Base-by-base conservation (phyloP, 2,113 vertebrate species). In the Sterrhoptilus dennistouni region DNA sequence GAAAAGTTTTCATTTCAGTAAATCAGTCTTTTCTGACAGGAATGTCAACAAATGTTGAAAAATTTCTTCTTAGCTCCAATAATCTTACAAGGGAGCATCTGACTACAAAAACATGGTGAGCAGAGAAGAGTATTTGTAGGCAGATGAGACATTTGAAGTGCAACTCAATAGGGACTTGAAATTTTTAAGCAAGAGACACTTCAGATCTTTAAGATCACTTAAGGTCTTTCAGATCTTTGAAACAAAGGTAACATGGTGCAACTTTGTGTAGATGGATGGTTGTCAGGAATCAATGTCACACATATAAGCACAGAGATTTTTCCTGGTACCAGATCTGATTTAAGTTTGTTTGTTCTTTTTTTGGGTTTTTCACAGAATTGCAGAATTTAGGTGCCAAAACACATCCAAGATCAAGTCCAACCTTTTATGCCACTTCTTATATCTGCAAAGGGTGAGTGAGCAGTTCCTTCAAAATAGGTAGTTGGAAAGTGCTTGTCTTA, bases 21-120 rank as follows among this genome's bases (percentile, higher is more conserved):
- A 56, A 87, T 93, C 47, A 71, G 52, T 93, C 52, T 93, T 89
- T 77, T 90, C 47, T 87, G 81, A 82, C 69, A 91, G 14, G 19
- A 79, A 17, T 31, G 44, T 72, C 87, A 94, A 91, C 56, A 85
- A 78, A 68, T 47, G 5, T 14, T 90, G 70, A 90, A 94, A 94
- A 96, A 49, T 47, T 71, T 91, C 36, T 14, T 68, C 49, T 64
- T 16, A 72, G n/a, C 17, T 87, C 12, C 19, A 83, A 44, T 76
- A 91, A 72, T 57, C 64, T 82, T 4, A 2, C 20, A 79, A 63
- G 12, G 15, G 11, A 81, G 13, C 18, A 84, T 53, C 36, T 81
- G 28, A 17, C 22, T 92, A 27, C 10, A 78, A 63, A 81, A 50
- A 31, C 47, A 16, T 56, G 8, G 56, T 44, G n/a, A 94, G 11